Base-by-base conservation (phyloP, 2,797 vertebrate genomes). In the Amphiprion clarkii region DNA sequence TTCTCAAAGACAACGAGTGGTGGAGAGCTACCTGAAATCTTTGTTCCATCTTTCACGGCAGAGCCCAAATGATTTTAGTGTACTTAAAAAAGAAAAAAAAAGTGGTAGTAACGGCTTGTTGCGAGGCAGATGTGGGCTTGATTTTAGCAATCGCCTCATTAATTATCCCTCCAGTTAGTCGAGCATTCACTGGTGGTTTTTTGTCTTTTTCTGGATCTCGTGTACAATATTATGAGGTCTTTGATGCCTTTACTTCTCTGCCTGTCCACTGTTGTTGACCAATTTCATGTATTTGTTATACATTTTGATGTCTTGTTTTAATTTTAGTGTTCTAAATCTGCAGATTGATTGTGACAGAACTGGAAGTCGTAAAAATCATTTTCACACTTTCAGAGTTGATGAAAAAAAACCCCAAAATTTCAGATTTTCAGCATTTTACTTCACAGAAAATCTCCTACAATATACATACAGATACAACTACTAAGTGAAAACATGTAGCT, bases 21-120 rank as follows among this genome's bases (percentile, higher is more conserved):
- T 72, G 66, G 74, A 84, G 63, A 78, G 62, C 76, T 71, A 88
- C 72, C 80, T 66, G 58, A 85, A 78, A 51, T 67, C 65, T 75
- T 76, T 71, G 68, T 79, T 87, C 73, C 29, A 19, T 73, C 48
- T 69, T 62, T 46, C 36, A 55, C 39, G 10, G 29, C 55, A 40
- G 39, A 79, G 55, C 25, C 25, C 56, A 19, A 53, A 56, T 11
- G 6, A 57, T 73, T 46, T 17, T 44, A 5, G 4, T 16, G 42
- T 17, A 17, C 8, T 36, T 36, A 10, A 36, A 36, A 36, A 33
- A 33, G 7, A 33, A 33, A 33, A 33, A 33, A 36, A 36, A 36
- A 36, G 52, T 74, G 16, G 49, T 6, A 67, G 40, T 46, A 67
- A 70, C 53, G 19, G 59, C 2, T 63, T 75, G 29, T 76, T 71